Conservation (phyloP, 2,113 vertebrate species). For the Gallinago undulata region DNA sequence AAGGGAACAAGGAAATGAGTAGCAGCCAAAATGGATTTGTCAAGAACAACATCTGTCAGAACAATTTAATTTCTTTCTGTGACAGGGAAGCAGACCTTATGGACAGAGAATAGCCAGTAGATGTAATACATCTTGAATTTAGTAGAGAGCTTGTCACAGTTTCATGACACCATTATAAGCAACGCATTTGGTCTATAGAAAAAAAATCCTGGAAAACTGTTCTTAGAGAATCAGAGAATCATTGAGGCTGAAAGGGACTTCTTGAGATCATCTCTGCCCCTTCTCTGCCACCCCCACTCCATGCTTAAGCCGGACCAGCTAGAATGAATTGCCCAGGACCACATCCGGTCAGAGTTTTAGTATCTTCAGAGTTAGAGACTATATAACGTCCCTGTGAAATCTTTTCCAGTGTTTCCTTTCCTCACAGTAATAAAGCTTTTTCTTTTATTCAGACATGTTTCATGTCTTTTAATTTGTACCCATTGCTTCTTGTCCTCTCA, state of each 20-base stretch:
- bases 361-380: background rate
- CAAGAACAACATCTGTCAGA: background rate
- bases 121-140: background rate
- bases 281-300: background rate
- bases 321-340: background rate
- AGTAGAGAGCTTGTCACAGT: background rate
- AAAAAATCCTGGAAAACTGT: background rate
- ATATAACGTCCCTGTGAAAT: background rate
- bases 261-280: background rate
- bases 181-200: background rate
- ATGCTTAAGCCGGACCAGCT: background rate
- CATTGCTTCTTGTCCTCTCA: background rate
- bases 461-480: background rate
- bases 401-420: background rate
- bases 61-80: background rate
- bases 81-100: background rate
- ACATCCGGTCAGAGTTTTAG: background rate
- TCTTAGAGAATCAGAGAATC: background rate
- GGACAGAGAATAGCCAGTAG: background rate
- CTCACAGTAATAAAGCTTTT: background rate
- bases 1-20: background rate
- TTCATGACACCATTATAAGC: background rate
- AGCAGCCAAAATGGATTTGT: constrained; percentile 8
- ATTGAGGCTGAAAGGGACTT: background rate
- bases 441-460: background rate